Conservation (phyloP, 2,888 invertebrate genomes). For the Perithous albicinctus region DNA sequence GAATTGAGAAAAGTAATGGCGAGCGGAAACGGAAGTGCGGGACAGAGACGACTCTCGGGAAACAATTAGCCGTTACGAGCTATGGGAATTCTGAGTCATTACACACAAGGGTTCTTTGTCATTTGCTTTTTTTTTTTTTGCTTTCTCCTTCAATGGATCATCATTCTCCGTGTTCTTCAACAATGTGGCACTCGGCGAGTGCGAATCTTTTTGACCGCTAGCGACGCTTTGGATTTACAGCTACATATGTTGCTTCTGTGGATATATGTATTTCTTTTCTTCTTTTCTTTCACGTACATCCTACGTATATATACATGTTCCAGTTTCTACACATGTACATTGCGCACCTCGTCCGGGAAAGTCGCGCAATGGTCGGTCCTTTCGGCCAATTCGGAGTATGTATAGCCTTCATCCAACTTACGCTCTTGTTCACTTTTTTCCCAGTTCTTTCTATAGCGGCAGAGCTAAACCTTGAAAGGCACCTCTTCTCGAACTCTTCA, state of each 20-base stretch:
- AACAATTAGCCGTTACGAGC: constrained; percentile 22
- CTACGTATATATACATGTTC: not conserved
- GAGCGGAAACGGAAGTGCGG: not conserved
- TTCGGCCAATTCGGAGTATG: constrained; percentile 12
- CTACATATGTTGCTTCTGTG: not conserved
- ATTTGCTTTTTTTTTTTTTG: not conserved
- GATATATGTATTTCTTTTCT: not conserved
- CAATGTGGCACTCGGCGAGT: not conserved
- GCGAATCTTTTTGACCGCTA: not conserved
- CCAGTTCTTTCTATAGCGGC: constrained; percentile 15
- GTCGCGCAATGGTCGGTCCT: not conserved
- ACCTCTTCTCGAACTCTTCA: constrained; percentile 46
- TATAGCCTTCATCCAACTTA: not conserved
- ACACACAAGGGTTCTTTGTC: not conserved
- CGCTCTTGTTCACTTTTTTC: constrained; percentile 11
- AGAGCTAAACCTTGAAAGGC: constrained; percentile 57
- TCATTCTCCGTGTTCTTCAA: not conserved
- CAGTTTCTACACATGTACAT: constrained; percentile 3
- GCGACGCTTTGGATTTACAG: not conserved
- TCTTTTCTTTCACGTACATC: constrained; percentile 6
- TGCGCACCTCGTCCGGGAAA: constrained; percentile 1
- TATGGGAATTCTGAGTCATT: constrained; percentile 23
- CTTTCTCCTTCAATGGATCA: not conserved
- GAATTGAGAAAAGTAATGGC: not conserved
- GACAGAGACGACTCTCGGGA: not conserved